Conservation (phyloP, 2,113 vertebrate species). For the Cochlearius cochlearius region DNA sequence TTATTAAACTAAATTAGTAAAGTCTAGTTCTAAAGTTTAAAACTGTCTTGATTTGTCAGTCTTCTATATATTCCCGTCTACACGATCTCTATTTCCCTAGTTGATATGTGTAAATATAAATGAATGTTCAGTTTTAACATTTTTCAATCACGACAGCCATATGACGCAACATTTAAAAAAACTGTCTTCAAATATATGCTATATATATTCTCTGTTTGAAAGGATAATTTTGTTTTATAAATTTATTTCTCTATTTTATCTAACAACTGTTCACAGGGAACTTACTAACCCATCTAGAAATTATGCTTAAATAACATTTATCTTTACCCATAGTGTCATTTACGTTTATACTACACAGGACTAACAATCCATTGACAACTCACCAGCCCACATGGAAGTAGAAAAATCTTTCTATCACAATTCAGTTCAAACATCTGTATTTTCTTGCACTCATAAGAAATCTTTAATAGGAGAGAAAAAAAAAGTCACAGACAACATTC, state of each 20-base stretch:
- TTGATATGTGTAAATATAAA: background rate
- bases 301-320: background rate
- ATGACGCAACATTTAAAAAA: background rate
- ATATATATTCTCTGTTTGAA: background rate
- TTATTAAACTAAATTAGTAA: background rate
- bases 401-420: background rate
- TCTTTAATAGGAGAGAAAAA: background rate
- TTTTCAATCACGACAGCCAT: background rate
- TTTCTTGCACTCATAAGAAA: background rate
- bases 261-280: background rate
- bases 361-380: background rate
- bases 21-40: background rate
- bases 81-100: background rate
- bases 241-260: background rate
- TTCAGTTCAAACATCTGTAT: background rate
- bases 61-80: background rate
- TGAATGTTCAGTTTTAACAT: background rate
- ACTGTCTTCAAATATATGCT: background rate
- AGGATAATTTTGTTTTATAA: background rate
- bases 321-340: background rate
- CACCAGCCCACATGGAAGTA: background rate
- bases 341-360: background rate
- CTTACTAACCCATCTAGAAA: background rate
- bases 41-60: background rate
- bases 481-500: background rate